Base-by-base conservation (phyloP, 64 coral and sea anemone genomes). In the Hydrozoanthus tunicans region DNA sequence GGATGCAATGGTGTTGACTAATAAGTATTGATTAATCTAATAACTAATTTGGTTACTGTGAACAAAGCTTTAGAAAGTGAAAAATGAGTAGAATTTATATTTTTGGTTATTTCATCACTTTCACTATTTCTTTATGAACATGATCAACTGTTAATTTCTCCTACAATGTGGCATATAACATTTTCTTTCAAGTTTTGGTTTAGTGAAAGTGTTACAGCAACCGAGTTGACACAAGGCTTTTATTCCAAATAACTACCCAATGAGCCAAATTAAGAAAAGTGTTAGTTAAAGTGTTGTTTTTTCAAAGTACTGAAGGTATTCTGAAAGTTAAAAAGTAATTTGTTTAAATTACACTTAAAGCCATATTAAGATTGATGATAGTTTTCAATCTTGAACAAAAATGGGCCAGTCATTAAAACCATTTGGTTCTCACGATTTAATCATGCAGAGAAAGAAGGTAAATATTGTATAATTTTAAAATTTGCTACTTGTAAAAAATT, bases 361-460 rank as follows among this genome's bases (percentile, higher is more conserved):
- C 32, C 12, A 67, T 17, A 10, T 74, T 7, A 51, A 10, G 9
- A 8, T 53, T 76, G 26, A 51, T 51, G 72, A 76, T 51, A 43
- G 11, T 80, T 60, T 9, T 9, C 23, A 80, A 23, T 53, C 15
- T 17, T 68, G 5, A 9, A 8, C 15, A 7, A 85, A 85, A 70
- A 85, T 86, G 83, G 83, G 83, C 23, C 83, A 86, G 64, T 11
- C 54, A 7, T 12, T 72, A 26, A 67, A 53, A 25, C 5, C 32
- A 26, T 70, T 86, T 73, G n/a, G 17, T 73, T 86, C 67, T 27
- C 17, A 3, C 71, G 5, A 59, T 32, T 72, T 27, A 4, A 58
- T 8, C 58, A 24, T 27, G 57, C 3, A 12, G 8, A 73, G 64
- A 13, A 73, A 23, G 54, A 58, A 56, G 83, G 83, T 86, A 54